Percentiles rank a stretch among this genome's conserved stretches.
These are phyloP conservation scores for Leucopsar rothschildi DNA, from an alignment of 2,113 vertebrate species.

Conservation along the genomic window DNA sequence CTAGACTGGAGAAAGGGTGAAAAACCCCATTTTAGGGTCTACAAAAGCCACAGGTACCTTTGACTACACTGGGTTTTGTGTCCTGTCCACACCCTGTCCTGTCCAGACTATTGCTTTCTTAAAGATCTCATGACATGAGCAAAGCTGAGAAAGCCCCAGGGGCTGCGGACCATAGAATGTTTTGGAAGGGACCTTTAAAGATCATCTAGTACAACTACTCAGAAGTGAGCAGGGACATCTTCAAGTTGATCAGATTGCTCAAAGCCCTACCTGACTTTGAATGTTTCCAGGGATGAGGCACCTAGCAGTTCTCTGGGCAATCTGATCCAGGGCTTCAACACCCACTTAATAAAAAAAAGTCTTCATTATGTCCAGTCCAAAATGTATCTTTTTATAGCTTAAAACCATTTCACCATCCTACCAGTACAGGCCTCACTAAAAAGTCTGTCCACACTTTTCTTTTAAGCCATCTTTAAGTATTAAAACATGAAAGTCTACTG, in stretches of 20 bases:
- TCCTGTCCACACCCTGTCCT: neutral
- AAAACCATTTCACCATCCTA: neutral
- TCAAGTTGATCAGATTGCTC: neutral
- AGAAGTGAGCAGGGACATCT: neutral
- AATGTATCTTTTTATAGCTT: neutral
- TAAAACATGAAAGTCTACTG: neutral
- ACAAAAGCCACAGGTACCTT: neutral
- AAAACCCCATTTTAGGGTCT: no score
- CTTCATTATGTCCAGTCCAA: neutral
- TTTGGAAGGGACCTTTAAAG: neutral
- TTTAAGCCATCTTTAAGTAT: neutral
- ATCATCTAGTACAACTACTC: fast-evolving
- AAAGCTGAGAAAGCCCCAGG: neutral
- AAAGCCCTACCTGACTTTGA: fast-evolving
- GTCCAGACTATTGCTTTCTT: neutral
- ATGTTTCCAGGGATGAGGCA: no score
- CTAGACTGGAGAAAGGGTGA: no score
- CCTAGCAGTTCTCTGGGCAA: no score
- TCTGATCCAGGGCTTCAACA: fast-evolving
- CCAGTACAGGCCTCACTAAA: neutral
- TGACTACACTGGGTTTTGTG: neutral
- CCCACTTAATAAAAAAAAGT: neutral
- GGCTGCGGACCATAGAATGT: neutral
- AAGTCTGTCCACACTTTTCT: neutral
- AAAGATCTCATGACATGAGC: neutral